A percentile compares a stretch with the other conserved stretches of the same genome.
These are phyloP conservation scores for Meloidogyne hapla DNA, from an alignment of 1,140 invertebrate genomes.

Conservation along the genomic window DNA sequence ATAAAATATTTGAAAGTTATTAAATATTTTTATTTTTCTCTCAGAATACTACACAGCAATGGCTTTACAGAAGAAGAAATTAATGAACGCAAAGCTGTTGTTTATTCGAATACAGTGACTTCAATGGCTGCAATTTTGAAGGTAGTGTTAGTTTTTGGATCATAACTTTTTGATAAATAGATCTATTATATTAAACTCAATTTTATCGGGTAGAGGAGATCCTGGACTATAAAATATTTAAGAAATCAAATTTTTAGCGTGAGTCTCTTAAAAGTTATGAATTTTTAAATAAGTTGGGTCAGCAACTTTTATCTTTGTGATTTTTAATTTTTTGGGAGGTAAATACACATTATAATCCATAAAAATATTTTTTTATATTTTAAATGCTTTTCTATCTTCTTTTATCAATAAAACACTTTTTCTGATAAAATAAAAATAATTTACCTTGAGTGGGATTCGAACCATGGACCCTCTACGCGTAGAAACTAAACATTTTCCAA, in stretches of 20 bases:
- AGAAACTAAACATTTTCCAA: not conserved
- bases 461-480: not conserved
- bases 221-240: not conserved
- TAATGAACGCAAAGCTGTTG: slow-evolving; percentile 75
- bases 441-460: not conserved
- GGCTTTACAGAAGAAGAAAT: slow-evolving; percentile 90
- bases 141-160: not conserved
- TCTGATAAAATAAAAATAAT: not conserved
- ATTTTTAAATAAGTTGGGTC: not conserved
- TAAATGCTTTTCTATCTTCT: no score
- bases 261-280: not conserved
- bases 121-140: slow-evolving; percentile 76
- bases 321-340: not conserved
- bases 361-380: not conserved
- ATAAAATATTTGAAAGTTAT: not conserved
- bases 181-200: not conserved
- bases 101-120: slow-evolving; percentile 84
- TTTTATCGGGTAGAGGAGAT: not conserved
- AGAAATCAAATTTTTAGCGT: slow-evolving; percentile 66
- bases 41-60: slow-evolving; percentile 84
- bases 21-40: slow-evolving; percentile 34
- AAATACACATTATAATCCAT: not conserved
- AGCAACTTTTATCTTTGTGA: not conserved
- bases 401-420: not conserved
- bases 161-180: not conserved